phyloP scores from a whole-genome alignment of 2,797 vertebrate species.

The Enteromius mattozi region DNA sequence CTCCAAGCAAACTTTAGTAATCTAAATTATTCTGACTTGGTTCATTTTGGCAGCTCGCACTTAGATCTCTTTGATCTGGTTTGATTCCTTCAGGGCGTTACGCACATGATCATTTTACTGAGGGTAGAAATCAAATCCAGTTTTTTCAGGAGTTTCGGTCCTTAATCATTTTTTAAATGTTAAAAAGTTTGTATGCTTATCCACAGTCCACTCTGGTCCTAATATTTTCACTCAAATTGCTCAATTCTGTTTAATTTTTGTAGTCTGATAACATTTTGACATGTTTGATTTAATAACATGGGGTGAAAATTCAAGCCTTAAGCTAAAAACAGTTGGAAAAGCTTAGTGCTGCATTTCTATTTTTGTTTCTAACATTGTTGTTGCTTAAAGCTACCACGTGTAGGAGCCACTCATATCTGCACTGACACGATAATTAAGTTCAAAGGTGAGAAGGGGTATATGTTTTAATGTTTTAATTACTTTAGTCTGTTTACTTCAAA shows the following conservation, averaged over 20 bases:
- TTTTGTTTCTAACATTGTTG: neutral
- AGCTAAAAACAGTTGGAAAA: neutral
- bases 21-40: slow-evolving; percentile 18
- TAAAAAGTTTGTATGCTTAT: neutral
- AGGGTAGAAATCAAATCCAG: neutral
- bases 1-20: neutral
- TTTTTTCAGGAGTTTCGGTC: too few relatives aligned
- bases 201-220: neutral
- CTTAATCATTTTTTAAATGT: neutral
- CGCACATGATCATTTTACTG: neutral
- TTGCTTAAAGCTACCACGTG: neutral
- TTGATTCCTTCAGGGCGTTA: slow-evolving; percentile 23
- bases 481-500: neutral
- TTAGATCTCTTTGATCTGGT: neutral
- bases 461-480: slow-evolving; percentile 15
- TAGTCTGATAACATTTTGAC: neutral
- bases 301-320: slow-evolving; percentile 22
- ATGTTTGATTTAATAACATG: neutral
- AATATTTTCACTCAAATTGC: neutral
- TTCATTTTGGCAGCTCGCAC: slow-evolving; percentile 35
- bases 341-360: neutral
- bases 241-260: too few relatives aligned
- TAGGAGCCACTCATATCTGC: neutral
- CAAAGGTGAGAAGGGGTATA: slow-evolving; percentile 10
- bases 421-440: neutral